phyloP scores from a whole-genome alignment of 2,113 vertebrate genomes.

The Sylvilagus bachmani region DNA sequence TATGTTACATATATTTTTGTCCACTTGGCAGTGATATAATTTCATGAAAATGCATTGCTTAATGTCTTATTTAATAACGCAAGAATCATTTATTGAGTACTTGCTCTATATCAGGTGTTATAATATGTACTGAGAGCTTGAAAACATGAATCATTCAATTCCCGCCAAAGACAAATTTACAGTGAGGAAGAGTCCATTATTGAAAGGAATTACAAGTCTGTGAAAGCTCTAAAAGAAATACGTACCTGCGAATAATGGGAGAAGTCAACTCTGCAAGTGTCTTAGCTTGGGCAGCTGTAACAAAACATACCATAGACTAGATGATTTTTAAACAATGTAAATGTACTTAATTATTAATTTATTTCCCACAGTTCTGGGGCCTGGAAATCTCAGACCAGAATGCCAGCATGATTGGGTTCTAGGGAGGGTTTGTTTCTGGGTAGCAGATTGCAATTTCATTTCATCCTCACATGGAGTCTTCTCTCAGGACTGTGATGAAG shows the following conservation, averaged over 20 bases:
- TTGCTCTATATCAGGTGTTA: background rate
- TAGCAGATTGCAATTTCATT: background rate
- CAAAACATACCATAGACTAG: background rate
- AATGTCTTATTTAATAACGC: background rate
- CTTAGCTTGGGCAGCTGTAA: background rate
- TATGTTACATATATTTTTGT: background rate
- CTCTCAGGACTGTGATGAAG: background rate
- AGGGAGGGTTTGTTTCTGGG: too few relatives aligned
- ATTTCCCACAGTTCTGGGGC: background rate
- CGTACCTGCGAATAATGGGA: background rate
- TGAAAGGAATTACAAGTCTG: background rate
- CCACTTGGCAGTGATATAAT: background rate
- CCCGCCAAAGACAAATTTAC: background rate
- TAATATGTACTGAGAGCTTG: background rate
- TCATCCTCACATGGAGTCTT: background rate
- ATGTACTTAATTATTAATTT: background rate
- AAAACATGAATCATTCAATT: background rate
- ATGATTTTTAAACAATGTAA: background rate
- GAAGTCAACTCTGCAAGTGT: background rate
- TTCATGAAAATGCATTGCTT: background rate
- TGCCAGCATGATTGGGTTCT: background rate
- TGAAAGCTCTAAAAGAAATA: background rate
- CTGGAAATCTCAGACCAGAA: background rate
- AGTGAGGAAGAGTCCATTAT: background rate
- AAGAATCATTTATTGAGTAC: background rate